Base-by-base conservation (phyloP, 2,113 vertebrate species). In the Chaetura pelagica region DNA sequence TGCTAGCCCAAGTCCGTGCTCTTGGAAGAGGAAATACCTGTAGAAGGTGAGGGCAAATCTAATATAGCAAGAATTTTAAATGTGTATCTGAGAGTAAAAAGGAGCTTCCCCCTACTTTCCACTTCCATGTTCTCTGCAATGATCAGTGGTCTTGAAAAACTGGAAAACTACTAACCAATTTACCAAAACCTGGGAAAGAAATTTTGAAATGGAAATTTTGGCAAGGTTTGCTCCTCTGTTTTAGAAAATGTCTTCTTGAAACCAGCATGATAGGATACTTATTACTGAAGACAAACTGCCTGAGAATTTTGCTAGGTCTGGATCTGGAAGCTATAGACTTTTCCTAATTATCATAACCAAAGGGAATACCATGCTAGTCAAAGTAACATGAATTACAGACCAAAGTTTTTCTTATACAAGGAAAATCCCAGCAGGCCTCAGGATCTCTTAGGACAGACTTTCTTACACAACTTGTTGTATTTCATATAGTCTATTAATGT, bases 291-390 rank as follows among this genome's bases (percentile, higher is more conserved):
- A 74, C 38, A 93, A 72, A 87, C 26, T 57, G 34, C 59, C 38
- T 29, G 32, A 58, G n/a, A 69, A 63, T 46, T 93, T 86, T 40
- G n/a, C 88, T 92, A 26, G 4, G 20, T 75, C 69, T 84, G 19
- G 54, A 68, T 84, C 66, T 78, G 62, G 27, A 55, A 79, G 78
- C 52, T 64, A 46, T 23, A 63, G 52, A 29, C 81, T 87, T 89
- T 78, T 88, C 58, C 54, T 78, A 38, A 77, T 87, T 90, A 81
- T 88, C 92, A 71, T 55, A 93, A 95, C 90, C 55, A 91, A 67
- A 81, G 46, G 15, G 24, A 76, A 87, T 83, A 46, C 26, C 4
- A 0, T 35, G 13, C 48, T 63, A 46, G 20, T 91, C 52, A 84
- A 67, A 54, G 49, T 63, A 61, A 30, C 64, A 46, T 54, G 52